Percentiles rank a stretch among this genome's conserved stretches.
Conservation (phyloP, 1,140 invertebrate species). For the Palaemon carinicauda region DNA sequence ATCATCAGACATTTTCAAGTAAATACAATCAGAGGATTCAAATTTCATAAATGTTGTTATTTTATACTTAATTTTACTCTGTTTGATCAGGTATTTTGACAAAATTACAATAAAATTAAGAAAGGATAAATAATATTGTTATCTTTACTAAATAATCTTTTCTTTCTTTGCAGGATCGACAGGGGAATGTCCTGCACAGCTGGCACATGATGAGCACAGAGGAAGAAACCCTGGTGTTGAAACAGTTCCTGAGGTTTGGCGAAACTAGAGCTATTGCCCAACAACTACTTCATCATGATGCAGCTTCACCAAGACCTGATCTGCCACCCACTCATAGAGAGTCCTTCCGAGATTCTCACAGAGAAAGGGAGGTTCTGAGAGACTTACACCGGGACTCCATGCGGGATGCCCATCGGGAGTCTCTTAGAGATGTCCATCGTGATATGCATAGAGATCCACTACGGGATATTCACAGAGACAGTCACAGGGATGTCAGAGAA, state of each 20-base stretch:
- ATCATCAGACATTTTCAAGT: too few species aligned
- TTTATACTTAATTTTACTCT: too few species aligned
- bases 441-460: conserved; percentile 2
- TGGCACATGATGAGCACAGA: conserved; percentile 84
- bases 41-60: too few species aligned
- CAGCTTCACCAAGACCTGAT: conserved; percentile 36
- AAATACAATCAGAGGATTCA: too few species aligned
- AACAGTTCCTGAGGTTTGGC: conserved; percentile 85
- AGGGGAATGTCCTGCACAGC: conserved; percentile 78
- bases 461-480: neutral
- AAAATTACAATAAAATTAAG: too few species aligned
- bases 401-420: conserved; percentile 6
- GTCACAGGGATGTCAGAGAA: conserved; percentile 8
- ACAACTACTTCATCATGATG: conserved; percentile 77
- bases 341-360: conserved; percentile 33
- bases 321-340: conserved; percentile 29
- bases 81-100: too few species aligned
- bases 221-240: conserved; percentile 84
- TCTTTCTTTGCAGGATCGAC: conserved; percentile 66
- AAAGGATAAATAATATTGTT: too few species aligned
- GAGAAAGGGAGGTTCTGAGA: conserved; percentile 10
- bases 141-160: neutral
- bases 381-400: conserved; percentile 13
- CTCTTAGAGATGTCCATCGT: neutral
- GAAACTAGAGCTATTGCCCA: conserved; percentile 84